Conservation (phyloP, 2,888 invertebrate genomes). For the Branchipolynoe longqiensis region DNA sequence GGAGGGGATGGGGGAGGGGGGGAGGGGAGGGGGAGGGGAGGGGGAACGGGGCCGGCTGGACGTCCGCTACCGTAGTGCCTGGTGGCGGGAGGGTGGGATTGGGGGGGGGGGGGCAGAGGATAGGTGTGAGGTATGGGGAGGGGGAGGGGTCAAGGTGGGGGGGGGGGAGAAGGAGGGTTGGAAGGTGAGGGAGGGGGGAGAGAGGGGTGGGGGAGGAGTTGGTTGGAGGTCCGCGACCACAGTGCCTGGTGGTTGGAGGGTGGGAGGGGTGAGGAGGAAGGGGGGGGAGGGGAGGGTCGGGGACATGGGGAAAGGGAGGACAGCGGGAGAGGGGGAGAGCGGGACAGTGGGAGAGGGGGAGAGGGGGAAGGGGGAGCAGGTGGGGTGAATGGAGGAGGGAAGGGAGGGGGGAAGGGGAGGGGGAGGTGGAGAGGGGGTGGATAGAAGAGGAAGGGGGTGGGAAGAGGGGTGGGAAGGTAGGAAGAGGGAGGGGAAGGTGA, state of each 20-base stretch:
- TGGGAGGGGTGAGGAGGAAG: neutral
- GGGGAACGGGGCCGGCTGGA: neutral
- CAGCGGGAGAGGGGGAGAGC: neutral
- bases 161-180: neutral
- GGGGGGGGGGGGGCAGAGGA: neutral
- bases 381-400: no score
- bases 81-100: neutral
- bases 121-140: neutral
- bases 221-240: neutral
- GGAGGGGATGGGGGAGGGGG: neutral
- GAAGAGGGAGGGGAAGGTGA: no score
- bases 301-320: neutral
- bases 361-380: no score
- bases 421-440: no score
- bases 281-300: neutral
- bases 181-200: neutral
- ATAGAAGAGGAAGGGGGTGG: no score
- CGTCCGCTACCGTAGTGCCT: neutral
- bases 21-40: neutral
- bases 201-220: neutral
- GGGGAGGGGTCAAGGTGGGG: neutral
- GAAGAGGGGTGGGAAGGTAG: no score
- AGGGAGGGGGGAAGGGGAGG: no score
- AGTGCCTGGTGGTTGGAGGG: neutral
- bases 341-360: neutral